Conservation (phyloP, 2,113 vertebrate genomes). For the Plectropomus leopardus region DNA sequence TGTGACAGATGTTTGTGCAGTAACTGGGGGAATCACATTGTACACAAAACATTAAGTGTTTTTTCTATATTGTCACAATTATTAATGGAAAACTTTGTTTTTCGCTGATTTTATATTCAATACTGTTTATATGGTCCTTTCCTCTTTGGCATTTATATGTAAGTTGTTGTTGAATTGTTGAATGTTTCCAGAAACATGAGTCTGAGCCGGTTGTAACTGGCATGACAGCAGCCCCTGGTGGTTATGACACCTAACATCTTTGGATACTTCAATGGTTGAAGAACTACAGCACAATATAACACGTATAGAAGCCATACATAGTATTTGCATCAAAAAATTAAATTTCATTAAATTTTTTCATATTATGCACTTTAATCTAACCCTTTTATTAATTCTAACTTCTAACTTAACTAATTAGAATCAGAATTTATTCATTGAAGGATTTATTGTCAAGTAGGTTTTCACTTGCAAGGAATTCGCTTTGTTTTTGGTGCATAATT, state of each 20-base stretch:
- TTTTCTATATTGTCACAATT: not conserved
- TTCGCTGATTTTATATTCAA: not conserved
- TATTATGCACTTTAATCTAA: not conserved
- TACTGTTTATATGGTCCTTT: not conserved
- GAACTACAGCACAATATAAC: not conserved
- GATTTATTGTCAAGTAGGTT: no score
- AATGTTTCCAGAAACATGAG: conserved; percentile 1
- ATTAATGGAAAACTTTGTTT: not conserved
- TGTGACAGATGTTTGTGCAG: not conserved
- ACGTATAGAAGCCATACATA: not conserved
- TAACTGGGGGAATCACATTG: not conserved
- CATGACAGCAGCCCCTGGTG: conserved; percentile 69
- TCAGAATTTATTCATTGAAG: no score
- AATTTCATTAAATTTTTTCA: no score
- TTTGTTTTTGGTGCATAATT: no score
- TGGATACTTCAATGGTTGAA: not conserved
- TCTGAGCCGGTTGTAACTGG: conserved; percentile 19
- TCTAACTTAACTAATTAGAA: no score
- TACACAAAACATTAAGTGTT: not conserved
- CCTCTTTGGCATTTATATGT: conserved; percentile 1
- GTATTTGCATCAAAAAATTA: no score
- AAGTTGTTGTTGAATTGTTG: not conserved
- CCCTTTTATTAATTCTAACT: not conserved
- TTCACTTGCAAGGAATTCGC: no score
- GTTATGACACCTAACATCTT: conserved; percentile 17